phyloP scores from a whole-genome alignment of 2,113 vertebrate species.

The Eretmochelys imbricata region DNA sequence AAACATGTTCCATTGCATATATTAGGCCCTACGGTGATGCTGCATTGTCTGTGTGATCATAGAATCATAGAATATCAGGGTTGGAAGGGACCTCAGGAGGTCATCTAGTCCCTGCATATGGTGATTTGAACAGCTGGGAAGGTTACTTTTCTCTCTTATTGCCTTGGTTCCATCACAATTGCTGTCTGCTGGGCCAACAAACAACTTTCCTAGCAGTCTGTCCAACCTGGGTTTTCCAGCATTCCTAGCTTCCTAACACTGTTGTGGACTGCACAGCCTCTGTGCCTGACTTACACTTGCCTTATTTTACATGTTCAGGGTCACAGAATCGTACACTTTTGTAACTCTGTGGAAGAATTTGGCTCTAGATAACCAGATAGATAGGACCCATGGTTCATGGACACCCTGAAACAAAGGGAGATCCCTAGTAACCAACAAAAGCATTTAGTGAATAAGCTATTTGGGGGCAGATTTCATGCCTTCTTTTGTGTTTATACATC shows the following conservation, averaged over 20 bases:
- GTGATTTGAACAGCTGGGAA: neutral
- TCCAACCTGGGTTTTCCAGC: neutral
- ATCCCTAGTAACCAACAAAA: neutral
- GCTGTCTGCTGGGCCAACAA: neutral
- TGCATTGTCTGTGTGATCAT: neutral
- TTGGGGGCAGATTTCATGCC: rapidly evolving
- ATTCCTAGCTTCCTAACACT: neutral
- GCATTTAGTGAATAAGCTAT: neutral
- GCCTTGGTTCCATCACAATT: neutral
- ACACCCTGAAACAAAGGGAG: neutral
- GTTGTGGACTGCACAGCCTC: neutral
- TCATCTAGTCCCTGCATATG: neutral
- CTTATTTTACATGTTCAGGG: neutral
- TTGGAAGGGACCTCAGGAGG: too few species aligned
- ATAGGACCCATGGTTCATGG: neutral
- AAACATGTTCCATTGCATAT: neutral
- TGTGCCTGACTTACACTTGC: neutral
- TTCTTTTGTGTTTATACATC: neutral
- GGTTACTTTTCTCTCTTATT: neutral
- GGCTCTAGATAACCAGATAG: neutral
- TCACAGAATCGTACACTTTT: neutral
- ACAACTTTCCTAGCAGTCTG: neutral
- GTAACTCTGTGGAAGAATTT: neutral
- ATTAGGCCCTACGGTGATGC: neutral
- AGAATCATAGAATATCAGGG: too few species aligned